Conservation (phyloP, 1,140 invertebrate genomes). For the Phymorhynchus buccinoides region DNA sequence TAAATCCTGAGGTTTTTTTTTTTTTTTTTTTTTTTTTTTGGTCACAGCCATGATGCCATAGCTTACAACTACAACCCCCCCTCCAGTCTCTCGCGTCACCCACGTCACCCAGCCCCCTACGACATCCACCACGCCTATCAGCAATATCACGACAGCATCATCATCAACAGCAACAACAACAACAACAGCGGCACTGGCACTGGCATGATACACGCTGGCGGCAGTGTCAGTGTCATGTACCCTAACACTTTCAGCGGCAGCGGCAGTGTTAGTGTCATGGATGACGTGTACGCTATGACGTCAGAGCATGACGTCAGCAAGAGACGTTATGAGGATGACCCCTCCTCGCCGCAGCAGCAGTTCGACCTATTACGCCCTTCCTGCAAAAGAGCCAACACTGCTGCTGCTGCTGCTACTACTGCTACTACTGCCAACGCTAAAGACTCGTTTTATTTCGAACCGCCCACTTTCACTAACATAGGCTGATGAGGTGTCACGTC, state of each 20-base stretch:
- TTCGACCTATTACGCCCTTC: constrained; percentile 19
- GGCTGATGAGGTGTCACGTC: no score
- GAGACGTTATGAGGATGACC: constrained; percentile 31
- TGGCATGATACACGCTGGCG: no score
- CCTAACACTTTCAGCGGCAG: constrained; percentile 1
- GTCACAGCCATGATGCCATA: constrained; percentile 3
- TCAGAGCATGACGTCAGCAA: constrained; percentile 27
- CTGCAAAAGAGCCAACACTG: not conserved
- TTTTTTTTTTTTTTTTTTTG: not conserved
- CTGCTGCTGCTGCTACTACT: no score
- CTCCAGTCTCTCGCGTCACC: not conserved
- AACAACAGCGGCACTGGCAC: no score
- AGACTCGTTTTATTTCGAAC: constrained; percentile 20
- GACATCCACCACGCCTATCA: not conserved
- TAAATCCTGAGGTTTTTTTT: not conserved
- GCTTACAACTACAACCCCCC: constrained; percentile 16
- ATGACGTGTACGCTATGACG: constrained; percentile 36
- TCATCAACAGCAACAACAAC: constrained; percentile 25
- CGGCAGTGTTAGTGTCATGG: no score
- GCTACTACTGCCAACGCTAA: no score
- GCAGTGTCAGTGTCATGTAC: constrained; percentile 3
- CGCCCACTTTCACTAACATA: constrained; percentile 32
- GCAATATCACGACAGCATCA: not conserved
- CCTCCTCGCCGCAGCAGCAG: no score
- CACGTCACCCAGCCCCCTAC: not conserved